Conservation (phyloP, 1,140 invertebrate genomes). For the Antheraea pernyi region DNA sequence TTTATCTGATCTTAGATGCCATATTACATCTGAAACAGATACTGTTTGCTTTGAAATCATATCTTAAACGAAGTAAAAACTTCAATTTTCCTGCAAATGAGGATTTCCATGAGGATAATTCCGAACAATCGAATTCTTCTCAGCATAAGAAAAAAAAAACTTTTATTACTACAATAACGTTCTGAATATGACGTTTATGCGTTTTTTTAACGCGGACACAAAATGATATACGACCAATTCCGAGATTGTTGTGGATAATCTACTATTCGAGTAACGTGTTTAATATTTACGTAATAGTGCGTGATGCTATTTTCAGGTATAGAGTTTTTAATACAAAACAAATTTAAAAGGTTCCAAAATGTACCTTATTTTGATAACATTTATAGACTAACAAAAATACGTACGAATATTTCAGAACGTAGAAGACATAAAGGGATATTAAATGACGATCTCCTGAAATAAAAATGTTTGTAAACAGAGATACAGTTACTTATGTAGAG, state of each 20-base stretch:
- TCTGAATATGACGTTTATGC: conserved; percentile 1
- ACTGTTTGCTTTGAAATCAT: too few relatives aligned
- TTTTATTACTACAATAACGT: neutral
- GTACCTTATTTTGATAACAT: too few relatives aligned
- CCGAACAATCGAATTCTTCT: neutral
- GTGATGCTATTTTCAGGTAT: neutral
- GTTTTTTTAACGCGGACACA: neutral
- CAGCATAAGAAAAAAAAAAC: neutral
- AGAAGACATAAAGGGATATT: too few relatives aligned
- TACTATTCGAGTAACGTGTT: neutral
- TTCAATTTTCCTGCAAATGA: neutral
- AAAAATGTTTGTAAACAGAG: too few relatives aligned
- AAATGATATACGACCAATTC: neutral
- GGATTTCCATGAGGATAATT: neutral
- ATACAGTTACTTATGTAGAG: too few relatives aligned
- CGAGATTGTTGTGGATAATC: neutral
- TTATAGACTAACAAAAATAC: too few relatives aligned
- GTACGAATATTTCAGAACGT: too few relatives aligned
- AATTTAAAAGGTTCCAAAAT: too few relatives aligned
- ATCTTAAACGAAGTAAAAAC: neutral
- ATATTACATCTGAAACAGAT: too few relatives aligned
- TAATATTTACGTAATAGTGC: neutral
- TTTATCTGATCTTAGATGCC: too few relatives aligned
- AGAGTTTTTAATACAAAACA: neutral
- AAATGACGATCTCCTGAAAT: too few relatives aligned